A percentile compares a stretch with the other conserved stretches of the same genome.
Evolutionary conservation across 2,888 invertebrate species (phyloP).

Genomic region (Pollenia angustigena): DNA sequence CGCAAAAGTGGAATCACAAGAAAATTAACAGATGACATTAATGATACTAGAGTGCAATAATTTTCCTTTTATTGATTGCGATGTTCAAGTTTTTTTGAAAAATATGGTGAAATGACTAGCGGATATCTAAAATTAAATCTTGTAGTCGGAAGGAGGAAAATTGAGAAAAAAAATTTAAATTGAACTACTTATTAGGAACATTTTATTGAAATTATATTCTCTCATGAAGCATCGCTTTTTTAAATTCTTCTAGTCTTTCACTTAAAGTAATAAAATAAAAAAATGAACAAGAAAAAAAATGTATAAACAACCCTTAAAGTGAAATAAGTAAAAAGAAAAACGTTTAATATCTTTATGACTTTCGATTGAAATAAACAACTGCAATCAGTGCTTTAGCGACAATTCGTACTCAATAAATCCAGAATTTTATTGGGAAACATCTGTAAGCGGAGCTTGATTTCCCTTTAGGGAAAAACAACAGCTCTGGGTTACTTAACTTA

Average conservation of each 20-base stretch:
- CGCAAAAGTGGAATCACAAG: background rate
- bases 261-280: constrained; percentile 12
- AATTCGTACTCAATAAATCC: constrained; percentile 11
- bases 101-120: background rate
- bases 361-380: constrained; percentile 14
- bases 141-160: background rate
- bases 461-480: background rate
- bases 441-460: background rate
- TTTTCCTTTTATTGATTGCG: constrained; percentile 25
- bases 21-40: constrained; percentile 7
- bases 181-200: too few relatives aligned
- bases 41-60: constrained; percentile 21
- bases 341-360: background rate
- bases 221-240: background rate
- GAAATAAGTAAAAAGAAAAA: background rate
- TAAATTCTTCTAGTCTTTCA: background rate
- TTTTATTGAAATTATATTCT: constrained; percentile 35
- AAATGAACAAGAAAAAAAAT: background rate
- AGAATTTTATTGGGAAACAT: background rate
- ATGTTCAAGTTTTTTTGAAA: constrained; percentile 18
- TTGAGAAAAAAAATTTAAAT: too few relatives aligned
- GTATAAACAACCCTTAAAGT: constrained; percentile 30
- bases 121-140: background rate
- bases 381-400: constrained; percentile 6
- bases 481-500: constrained; percentile 8